Percentiles rank a stretch among this genome's conserved stretches.
Conservation (phyloP, 2,888 invertebrate species). For the Cosmia pyralina region DNA sequence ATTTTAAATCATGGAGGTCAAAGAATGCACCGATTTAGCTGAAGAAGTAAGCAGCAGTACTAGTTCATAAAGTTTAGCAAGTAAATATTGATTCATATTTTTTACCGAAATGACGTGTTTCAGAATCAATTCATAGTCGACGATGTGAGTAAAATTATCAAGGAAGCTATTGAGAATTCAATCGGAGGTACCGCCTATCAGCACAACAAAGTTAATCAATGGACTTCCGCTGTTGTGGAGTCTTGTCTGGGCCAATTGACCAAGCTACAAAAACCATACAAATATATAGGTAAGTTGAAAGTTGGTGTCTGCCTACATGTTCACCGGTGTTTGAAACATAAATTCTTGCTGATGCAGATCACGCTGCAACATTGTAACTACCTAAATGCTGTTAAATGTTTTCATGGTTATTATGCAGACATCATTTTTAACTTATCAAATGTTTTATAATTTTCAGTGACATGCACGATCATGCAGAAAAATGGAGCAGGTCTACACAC, state of each 20-base stretch:
- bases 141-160: slow-evolving; percentile 99
- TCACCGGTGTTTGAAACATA: slow-evolving; percentile 47
- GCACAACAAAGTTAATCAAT: slow-evolving; percentile 99
- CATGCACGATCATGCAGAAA: slow-evolving; percentile 99
- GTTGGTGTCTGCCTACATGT: slow-evolving; percentile 47
- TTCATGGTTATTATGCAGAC: background rate
- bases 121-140: slow-evolving; percentile 99
- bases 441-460: slow-evolving; percentile 91
- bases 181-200: slow-evolving; percentile 99
- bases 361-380: background rate
- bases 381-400: background rate
- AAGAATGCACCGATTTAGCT: slow-evolving; percentile 87
- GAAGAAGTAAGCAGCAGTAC: slow-evolving; percentile 84
- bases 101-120: slow-evolving; percentile 81
- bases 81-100: slow-evolving; percentile 67
- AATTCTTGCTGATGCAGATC: slow-evolving; percentile 22
- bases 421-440: slow-evolving; percentile 10
- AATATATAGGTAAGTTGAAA: slow-evolving; percentile 95
- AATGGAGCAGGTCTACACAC: slow-evolving; percentile 99
- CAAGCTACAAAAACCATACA: slow-evolving; percentile 98
- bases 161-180: slow-evolving; percentile 98
- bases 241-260: slow-evolving; percentile 97
- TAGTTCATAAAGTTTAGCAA: slow-evolving; percentile 10
- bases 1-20: slow-evolving; percentile 85
- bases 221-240: slow-evolving; percentile 99